These are phyloP conservation scores for Pocillopora grandis DNA, from an alignment of 92 coral and sea anemone species.

Conservation along the genomic window DNA sequence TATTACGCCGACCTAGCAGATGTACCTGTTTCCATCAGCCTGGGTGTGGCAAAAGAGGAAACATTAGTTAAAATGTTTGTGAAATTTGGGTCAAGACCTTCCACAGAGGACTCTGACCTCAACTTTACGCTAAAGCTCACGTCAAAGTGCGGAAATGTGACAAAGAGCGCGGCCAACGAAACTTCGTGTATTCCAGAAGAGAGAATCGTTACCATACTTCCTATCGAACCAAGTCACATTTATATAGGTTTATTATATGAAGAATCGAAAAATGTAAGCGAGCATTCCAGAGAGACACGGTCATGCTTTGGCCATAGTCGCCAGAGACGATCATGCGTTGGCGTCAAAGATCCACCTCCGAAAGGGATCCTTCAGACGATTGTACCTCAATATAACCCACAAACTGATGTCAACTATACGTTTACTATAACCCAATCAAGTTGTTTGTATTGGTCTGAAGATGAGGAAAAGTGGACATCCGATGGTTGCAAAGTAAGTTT, in stretches of 20 bases:
- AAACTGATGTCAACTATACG: constrained; percentile 53
- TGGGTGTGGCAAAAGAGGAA: not conserved
- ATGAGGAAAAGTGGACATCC: constrained; percentile 38
- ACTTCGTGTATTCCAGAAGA: constrained; percentile 1
- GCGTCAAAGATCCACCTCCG: constrained; percentile 46
- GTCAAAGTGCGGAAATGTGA: constrained; percentile 4
- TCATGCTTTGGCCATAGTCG: constrained; percentile 58
- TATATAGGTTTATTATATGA: constrained; percentile 5
- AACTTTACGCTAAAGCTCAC: constrained; percentile 13
- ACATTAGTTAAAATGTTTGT: constrained; percentile 5
- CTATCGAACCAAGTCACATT: not conserved
- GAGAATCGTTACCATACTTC: not conserved
- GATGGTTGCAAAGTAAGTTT: constrained; percentile 47
- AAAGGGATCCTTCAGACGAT: constrained; percentile 7
- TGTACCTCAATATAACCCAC: constrained; percentile 36
- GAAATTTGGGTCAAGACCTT: constrained; percentile 29
- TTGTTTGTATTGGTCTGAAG: constrained; percentile 61
- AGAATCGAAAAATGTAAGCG: not conserved
- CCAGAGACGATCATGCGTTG: constrained; percentile 49
- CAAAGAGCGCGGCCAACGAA: not conserved
- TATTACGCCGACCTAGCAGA: constrained; percentile 20
- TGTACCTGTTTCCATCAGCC: constrained; percentile 19
- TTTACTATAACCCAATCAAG: constrained; percentile 34
- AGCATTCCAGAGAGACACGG: constrained; percentile 29
- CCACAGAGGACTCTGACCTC: constrained; percentile 2